These are phyloP conservation scores for Eueremaeus valkanovi DNA, from an alignment of 2,888 invertebrate genomes.

Conservation along the genomic window DNA sequence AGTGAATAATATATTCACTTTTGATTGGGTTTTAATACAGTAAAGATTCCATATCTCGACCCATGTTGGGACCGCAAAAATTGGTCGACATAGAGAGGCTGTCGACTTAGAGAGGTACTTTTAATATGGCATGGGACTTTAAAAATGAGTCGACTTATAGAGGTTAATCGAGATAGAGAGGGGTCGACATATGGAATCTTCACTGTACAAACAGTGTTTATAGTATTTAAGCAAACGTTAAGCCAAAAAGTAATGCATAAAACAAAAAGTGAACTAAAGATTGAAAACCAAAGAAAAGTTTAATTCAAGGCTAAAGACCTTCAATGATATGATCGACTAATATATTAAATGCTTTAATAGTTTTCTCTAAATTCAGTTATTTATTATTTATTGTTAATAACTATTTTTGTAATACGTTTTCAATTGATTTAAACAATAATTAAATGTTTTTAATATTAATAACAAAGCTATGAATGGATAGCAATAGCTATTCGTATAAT, in stretches of 20 bases:
- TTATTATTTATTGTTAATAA: neutral
- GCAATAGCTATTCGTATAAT: neutral
- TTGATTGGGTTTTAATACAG: too few species aligned
- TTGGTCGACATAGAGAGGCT: too few species aligned
- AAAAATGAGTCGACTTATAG: too few species aligned
- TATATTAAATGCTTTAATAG: neutral
- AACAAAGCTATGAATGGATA: too few species aligned
- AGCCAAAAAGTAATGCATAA: neutral
- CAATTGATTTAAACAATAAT: neutral
- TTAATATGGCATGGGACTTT: too few species aligned
- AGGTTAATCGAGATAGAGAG: too few species aligned
- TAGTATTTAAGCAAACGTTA: slow-evolving; percentile 11
- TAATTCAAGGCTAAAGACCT: slow-evolving; percentile 30
- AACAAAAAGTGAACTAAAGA: neutral
- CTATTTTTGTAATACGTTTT: neutral
- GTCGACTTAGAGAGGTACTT: too few species aligned
- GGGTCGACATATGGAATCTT: too few species aligned
- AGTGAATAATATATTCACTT: too few species aligned
- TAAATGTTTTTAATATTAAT: neutral
- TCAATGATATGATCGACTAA: neutral
- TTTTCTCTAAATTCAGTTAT: neutral
- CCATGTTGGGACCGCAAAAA: too few species aligned
- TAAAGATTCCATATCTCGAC: too few species aligned
- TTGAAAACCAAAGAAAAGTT: neutral
- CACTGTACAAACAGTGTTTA: neutral